These are phyloP conservation scores for Gobius niger DNA, from an alignment of 2,113 vertebrate species.

Conservation along the genomic window DNA sequence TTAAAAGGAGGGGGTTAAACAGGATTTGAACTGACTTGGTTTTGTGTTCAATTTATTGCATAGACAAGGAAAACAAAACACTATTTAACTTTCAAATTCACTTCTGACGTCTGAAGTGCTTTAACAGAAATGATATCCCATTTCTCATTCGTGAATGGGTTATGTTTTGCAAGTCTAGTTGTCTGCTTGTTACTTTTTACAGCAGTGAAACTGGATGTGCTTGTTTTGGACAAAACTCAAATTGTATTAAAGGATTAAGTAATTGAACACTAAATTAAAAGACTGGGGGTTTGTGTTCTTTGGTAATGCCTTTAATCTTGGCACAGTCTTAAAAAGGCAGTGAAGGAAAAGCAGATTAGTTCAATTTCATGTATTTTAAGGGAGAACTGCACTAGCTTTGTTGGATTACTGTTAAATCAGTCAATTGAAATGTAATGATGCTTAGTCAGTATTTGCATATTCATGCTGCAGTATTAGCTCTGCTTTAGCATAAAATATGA, in stretches of 20 bases:
- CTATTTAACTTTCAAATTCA: constrained; percentile 44
- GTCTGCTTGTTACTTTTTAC: constrained; percentile 51
- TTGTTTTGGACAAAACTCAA: constrained; percentile 71
- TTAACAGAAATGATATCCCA: constrained; percentile 33
- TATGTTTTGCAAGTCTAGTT: neutral
- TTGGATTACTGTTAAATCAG: constrained; percentile 71
- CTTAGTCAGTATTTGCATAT: constrained; percentile 47
- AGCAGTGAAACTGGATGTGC: constrained; percentile 55
- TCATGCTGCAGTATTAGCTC: constrained; percentile 18
- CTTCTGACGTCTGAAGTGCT: constrained; percentile 32
- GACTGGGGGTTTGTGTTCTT: constrained; percentile 69
- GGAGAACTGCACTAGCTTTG: constrained; percentile 63
- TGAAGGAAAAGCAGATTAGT: constrained; percentile 73
- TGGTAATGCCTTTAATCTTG: constrained; percentile 77
- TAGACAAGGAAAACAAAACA: constrained; percentile 56
- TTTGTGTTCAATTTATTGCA: constrained; percentile 50
- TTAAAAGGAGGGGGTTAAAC: constrained; percentile 54
- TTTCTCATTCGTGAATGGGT: constrained; percentile 32
- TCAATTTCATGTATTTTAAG: constrained; percentile 70
- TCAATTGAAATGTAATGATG: constrained; percentile 67
- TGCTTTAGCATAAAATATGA: constrained; percentile 1
- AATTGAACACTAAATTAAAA: constrained; percentile 77
- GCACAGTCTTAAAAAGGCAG: constrained; percentile 61
- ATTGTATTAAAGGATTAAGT: constrained; percentile 77
- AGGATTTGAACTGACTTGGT: constrained; percentile 29